Evolutionary conservation across 2,113 vertebrate genomes (phyloP).

Genomic region (Oncorhynchus mykiss): DNA sequence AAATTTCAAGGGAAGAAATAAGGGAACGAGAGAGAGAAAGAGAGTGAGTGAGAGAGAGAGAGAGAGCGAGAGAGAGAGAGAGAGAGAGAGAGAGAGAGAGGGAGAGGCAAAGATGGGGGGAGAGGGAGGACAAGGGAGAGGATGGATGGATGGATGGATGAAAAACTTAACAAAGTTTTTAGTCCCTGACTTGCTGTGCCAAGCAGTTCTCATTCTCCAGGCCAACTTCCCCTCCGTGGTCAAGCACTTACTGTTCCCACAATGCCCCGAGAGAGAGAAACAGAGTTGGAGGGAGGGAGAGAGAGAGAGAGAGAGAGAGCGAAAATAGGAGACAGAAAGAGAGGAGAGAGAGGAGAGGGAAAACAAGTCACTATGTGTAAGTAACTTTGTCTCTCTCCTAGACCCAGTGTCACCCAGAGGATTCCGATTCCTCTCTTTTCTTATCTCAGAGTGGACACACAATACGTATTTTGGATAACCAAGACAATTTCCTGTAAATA

Average conservation of each 20-base stretch:
- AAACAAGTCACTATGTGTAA: neutral
- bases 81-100: neutral
- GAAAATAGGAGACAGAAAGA: neutral
- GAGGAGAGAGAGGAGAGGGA: conserved; percentile 13
- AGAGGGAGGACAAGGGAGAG: conserved; percentile 3
- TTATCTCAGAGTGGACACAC: no score
- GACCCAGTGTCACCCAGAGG: neutral
- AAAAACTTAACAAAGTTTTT: conserved; percentile 71
- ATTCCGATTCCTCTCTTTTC: neutral
- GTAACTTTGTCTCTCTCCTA: neutral
- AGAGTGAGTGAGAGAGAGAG: no score
- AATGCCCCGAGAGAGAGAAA: conserved; percentile 28
- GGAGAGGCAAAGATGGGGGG: conserved; percentile 14
- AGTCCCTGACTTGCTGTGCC: conserved; percentile 66
- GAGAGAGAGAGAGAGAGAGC: neutral
- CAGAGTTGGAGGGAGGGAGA: neutral
- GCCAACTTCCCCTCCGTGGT: conserved; percentile 62
- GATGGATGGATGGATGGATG: conserved; percentile 38
- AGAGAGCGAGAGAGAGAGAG: neutral
- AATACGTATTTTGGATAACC: no score
- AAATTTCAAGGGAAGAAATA: conserved; percentile 76
- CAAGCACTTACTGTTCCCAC: conserved; percentile 61
- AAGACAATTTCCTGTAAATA: no score
- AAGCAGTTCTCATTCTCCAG: conserved; percentile 69
- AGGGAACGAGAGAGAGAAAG: neutral